Percentiles rank a stretch among this genome's conserved stretches.
Evolutionary conservation across 2,113 vertebrate species (phyloP).

Genomic region (Rhynchomys soricoides): DNA sequence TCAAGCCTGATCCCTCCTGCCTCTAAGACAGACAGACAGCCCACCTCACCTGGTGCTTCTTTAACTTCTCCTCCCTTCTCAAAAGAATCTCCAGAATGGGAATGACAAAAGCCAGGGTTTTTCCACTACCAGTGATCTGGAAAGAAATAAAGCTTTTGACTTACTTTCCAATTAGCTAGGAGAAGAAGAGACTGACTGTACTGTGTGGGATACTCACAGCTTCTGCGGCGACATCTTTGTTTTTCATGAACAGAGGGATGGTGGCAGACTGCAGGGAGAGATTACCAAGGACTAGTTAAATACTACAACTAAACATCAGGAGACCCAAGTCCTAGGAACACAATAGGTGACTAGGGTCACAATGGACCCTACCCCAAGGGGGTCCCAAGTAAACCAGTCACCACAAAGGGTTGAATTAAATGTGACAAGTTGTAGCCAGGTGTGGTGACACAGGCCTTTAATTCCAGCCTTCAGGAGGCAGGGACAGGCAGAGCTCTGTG

Average conservation of each 20-base stretch:
- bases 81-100: constrained; percentile 95
- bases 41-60: constrained; percentile 92
- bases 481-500: neutral
- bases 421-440: neutral
- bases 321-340: neutral
- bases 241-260: constrained; percentile 96
- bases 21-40: fast-evolving
- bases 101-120: constrained; percentile 97
- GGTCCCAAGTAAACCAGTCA: neutral
- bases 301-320: fast-evolving
- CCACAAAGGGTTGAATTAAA: neutral
- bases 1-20: neutral
- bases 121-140: constrained; percentile 97
- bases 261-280: constrained; percentile 90
- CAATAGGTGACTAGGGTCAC: neutral
- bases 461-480: neutral
- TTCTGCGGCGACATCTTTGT: constrained; percentile 97
- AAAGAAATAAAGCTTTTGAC: fast-evolving
- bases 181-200: fast-evolving
- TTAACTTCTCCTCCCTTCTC: constrained; percentile 93
- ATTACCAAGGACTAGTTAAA: neutral
- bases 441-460: neutral
- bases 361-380: neutral
- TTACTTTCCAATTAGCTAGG: neutral
- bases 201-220: constrained; percentile 89